A percentile compares a stretch with the other conserved stretches of the same genome.
phyloP scores from a whole-genome alignment of 1,140 invertebrate species.

The Lordiphosa stackelbergi region DNA sequence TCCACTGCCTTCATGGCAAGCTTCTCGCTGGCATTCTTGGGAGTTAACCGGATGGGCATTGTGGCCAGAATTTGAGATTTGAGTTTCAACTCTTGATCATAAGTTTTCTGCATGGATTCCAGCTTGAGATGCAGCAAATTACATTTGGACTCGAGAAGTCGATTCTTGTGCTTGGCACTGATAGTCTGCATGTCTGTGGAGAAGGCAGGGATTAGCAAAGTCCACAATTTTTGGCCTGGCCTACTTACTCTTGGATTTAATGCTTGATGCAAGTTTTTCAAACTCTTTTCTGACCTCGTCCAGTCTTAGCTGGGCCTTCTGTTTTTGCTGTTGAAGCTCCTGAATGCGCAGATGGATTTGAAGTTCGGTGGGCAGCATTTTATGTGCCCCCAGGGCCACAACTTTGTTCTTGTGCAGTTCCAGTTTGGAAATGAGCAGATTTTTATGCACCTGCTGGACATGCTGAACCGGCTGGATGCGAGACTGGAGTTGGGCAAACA shows the following conservation, averaged over 20 bases:
- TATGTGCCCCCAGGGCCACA: constrained; percentile 43
- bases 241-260: constrained; percentile 63
- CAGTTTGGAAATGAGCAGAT: constrained; percentile 56
- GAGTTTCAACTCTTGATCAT: constrained; percentile 42
- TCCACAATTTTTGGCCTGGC: too few species aligned
- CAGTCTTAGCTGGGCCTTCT: constrained; percentile 23
- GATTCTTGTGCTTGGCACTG: constrained; percentile 40
- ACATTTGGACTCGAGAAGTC: constrained; percentile 35
- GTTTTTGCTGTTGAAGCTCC: constrained; percentile 45
- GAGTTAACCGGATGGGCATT: constrained; percentile 58
- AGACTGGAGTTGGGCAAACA: constrained; percentile 50
- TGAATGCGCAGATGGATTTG: constrained; percentile 56
- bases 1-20: constrained; percentile 48
- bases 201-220: background rate
- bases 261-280: constrained; percentile 36
- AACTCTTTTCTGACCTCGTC: constrained; percentile 45
- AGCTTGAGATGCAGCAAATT: constrained; percentile 55
- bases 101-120: constrained; percentile 36
- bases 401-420: constrained; percentile 43
- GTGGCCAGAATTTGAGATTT: constrained; percentile 47
- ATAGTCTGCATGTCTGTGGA: constrained; percentile 60
- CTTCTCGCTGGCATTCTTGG: constrained; percentile 55
- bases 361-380: constrained; percentile 53
- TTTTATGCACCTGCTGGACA: constrained; percentile 52
- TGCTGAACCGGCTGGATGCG: constrained; percentile 51